Conservation (phyloP, 2,113 vertebrate species). For the Mystacornis crossleyi region DNA sequence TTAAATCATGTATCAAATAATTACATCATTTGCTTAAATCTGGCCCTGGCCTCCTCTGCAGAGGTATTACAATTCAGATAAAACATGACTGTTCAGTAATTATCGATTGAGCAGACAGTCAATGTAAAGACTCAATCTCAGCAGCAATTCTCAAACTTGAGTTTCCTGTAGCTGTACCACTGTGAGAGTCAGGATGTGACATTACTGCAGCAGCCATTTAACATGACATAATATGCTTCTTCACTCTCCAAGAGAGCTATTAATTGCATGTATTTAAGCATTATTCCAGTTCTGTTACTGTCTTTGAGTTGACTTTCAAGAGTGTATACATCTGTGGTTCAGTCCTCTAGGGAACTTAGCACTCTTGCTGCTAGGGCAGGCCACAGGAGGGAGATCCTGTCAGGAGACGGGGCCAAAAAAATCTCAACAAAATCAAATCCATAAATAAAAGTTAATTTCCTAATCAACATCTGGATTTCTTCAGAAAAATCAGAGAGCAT, state of each 20-base stretch:
- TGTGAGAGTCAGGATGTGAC: not conserved
- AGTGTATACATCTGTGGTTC: not conserved
- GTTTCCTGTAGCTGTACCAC: not conserved
- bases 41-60: not conserved
- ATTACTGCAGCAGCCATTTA: not conserved
- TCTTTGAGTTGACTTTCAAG: not conserved
- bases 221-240: not conserved
- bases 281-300: not conserved
- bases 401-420: not conserved
- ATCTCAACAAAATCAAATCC: slow-evolving; percentile 2
- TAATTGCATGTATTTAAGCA: not conserved
- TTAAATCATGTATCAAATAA: slow-evolving; percentile 44
- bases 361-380: not conserved
- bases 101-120: not conserved
- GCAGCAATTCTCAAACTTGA: not conserved
- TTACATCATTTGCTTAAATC: slow-evolving; percentile 14
- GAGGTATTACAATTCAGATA: slow-evolving; percentile 6
- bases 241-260: not conserved
- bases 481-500: not conserved
- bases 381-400: not conserved
- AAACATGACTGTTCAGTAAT: slow-evolving; percentile 12
- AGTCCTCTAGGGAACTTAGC: not conserved
- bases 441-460: slow-evolving; percentile 10
- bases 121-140: not conserved
- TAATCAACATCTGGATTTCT: slow-evolving; percentile 45